Evolutionary conservation across 2,888 invertebrate genomes (phyloP).

Genomic region (Nomada flava): DNA sequence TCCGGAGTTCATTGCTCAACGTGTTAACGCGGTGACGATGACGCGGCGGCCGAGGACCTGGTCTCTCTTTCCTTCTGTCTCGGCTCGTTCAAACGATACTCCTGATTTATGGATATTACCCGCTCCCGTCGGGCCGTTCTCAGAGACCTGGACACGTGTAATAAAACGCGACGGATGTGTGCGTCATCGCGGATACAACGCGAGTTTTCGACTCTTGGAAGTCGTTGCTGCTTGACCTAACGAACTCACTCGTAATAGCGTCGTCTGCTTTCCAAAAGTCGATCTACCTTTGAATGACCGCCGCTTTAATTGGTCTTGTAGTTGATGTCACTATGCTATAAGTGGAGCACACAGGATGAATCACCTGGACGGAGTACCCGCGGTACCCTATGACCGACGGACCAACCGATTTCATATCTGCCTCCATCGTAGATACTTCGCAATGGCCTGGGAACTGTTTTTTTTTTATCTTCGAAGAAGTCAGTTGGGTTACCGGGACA

Average conservation of each 20-base stretch:
- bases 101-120: conserved; percentile 79
- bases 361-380: not conserved
- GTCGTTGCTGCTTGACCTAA: conserved; percentile 70
- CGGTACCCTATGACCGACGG: conserved; percentile 7
- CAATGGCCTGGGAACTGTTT: too few relatives aligned
- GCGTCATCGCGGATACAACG: conserved; percentile 66
- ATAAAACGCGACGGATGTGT: conserved; percentile 76
- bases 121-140: conserved; percentile 70
- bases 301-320: conserved; percentile 63
- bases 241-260: conserved; percentile 59
- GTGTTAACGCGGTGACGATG: conserved; percentile 73
- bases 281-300: conserved; percentile 63
- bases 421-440: too few relatives aligned
- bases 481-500: too few relatives aligned
- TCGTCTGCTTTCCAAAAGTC: conserved; percentile 71
- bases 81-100: conserved; percentile 76
- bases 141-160: conserved; percentile 72
- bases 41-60: conserved; percentile 47
- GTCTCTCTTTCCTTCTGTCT: conserved; percentile 28
- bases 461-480: too few relatives aligned
- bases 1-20: conserved; percentile 78
- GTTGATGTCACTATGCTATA: conserved; percentile 41
- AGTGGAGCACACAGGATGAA: not conserved
- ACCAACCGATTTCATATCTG: not conserved
- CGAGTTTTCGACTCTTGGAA: conserved; percentile 62